Conservation (phyloP, 2,888 invertebrate species). For the Eudemis profundana region DNA sequence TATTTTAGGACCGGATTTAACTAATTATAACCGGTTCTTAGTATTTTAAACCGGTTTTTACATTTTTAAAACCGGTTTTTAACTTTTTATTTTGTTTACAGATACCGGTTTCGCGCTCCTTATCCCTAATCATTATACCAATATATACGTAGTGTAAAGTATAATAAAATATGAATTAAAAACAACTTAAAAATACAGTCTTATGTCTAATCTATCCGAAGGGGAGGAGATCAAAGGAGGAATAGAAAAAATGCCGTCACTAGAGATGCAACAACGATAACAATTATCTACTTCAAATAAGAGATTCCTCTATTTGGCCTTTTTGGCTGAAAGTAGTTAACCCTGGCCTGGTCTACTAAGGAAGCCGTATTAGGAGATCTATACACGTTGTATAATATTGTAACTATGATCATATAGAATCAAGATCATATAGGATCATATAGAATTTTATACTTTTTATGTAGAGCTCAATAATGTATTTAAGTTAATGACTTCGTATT, state of each 20-base stretch:
- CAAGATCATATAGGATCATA: neutral
- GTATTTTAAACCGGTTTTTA: too few relatives aligned
- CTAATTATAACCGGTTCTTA: too few relatives aligned
- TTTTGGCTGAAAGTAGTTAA: constrained; percentile 10
- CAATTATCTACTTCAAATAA: constrained; percentile 22
- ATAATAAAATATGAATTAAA: constrained; percentile 26
- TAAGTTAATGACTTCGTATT: too few relatives aligned
- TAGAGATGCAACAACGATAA: constrained; percentile 30
- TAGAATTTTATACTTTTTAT: neutral
- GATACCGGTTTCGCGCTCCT: neutral
- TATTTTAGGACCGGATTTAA: too few relatives aligned
- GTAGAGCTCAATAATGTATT: too few relatives aligned
- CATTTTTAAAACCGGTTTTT: neutral
- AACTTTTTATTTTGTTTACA: neutral
- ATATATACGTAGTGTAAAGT: too few relatives aligned
- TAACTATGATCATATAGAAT: neutral
- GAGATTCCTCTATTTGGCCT: constrained; percentile 5
- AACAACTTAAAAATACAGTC: constrained; percentile 28
- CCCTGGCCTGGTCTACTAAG: constrained; percentile 2
- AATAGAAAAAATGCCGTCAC: constrained; percentile 44
- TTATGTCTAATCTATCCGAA: constrained; percentile 34
- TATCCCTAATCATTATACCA: neutral
- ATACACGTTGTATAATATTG: neutral
- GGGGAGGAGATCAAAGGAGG: constrained; percentile 47
- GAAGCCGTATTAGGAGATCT: neutral